A percentile compares a stretch with the other conserved stretches of the same genome.
phyloP scores from a whole-genome alignment of 1,140 invertebrate species.

The Anastrepha ludens region DNA sequence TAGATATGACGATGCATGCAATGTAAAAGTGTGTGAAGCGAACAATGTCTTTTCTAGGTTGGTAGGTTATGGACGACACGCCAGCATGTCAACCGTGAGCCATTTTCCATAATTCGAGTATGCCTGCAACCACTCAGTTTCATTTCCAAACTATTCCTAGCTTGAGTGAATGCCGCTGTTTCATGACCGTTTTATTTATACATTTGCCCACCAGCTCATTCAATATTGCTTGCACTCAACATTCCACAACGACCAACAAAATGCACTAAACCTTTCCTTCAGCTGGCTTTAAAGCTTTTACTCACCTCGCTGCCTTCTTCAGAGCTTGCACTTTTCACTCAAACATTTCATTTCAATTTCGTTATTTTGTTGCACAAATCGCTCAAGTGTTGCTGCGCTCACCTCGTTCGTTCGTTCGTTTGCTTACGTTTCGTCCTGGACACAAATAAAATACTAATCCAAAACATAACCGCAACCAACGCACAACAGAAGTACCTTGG shows the following conservation, averaged over 20 bases:
- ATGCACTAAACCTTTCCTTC: not conserved
- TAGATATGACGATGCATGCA: not conserved
- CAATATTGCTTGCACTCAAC: not conserved
- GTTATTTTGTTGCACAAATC: not conserved
- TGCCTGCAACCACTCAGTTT: not conserved
- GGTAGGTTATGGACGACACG: conserved; percentile 45
- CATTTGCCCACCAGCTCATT: not conserved
- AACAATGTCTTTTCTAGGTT: conserved; percentile 50
- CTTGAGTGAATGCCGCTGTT: conserved; percentile 9
- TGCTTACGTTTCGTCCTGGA: conserved; percentile 12
- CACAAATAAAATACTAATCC: not conserved
- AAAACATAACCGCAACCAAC: conserved; percentile 27
- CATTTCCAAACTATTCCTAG: conserved; percentile 5
- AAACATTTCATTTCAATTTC: not conserved
- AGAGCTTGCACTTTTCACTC: not conserved
- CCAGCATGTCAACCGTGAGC: conserved; percentile 18
- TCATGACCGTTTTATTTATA: not conserved
- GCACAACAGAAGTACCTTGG: conserved; percentile 41
- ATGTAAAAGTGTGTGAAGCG: not conserved
- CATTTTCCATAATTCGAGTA: not conserved
- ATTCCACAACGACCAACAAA: not conserved
- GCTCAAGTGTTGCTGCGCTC: not conserved
- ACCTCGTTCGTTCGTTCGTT: not conserved
- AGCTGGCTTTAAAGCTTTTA: conserved; percentile 24
- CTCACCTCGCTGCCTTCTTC: not conserved